phyloP scores from a whole-genome alignment of 1,140 invertebrate genomes.

The Ceratoteleas bidentatus region DNA sequence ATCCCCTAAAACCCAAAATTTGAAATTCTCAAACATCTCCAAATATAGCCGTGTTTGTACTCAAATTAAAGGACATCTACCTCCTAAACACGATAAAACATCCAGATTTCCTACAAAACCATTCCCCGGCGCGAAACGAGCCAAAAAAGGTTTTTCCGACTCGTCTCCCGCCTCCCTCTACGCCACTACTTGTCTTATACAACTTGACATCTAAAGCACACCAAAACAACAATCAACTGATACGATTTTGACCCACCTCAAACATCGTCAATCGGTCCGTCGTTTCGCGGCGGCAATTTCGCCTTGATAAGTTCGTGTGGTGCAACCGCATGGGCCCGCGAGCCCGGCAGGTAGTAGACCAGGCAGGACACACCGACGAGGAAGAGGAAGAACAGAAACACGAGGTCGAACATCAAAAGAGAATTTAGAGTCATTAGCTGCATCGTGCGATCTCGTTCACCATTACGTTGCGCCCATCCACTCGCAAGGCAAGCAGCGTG shows the following conservation, averaged over 20 bases:
- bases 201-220: background rate
- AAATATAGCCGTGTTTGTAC: no score
- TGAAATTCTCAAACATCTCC: no score
- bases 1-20: no score
- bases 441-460: constrained; percentile 82
- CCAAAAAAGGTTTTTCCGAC: no score
- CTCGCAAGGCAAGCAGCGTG: constrained; percentile 41
- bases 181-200: background rate
- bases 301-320: constrained; percentile 77
- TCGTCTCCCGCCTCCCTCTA: no score
- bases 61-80: no score
- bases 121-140: no score
- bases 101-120: no score
- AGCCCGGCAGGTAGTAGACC: constrained; percentile 88
- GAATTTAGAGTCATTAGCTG: constrained; percentile 91
- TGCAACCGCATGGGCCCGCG: constrained; percentile 75
- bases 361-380: constrained; percentile 90
- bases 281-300: constrained; percentile 70
- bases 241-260: constrained; percentile 74
- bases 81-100: no score
- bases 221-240: background rate
- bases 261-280: constrained; percentile 79
- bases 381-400: constrained; percentile 92
- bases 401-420: constrained; percentile 92
- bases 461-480: constrained; percentile 73